These are phyloP conservation scores for Drosophila insularis DNA, from an alignment of 1,140 invertebrate genomes.

Conservation along the genomic window DNA sequence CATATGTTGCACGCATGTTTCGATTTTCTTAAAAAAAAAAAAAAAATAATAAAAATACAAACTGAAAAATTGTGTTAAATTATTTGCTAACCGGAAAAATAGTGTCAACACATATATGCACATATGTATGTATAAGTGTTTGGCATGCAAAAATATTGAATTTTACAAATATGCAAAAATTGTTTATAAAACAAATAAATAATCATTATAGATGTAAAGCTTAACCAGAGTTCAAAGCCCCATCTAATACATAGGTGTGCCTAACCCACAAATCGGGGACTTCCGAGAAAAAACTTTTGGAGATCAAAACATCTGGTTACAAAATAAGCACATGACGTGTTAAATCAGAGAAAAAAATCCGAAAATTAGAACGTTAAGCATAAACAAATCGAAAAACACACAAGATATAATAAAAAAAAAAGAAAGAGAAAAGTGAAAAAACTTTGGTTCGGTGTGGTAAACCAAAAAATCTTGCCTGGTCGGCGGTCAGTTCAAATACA, in stretches of 20 bases:
- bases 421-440: neutral
- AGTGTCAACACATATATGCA: slow-evolving; percentile 47
- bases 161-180: neutral
- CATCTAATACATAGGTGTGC: neutral
- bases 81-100: slow-evolving; percentile 37
- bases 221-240: slow-evolving; percentile 62
- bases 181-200: slow-evolving; percentile 35
- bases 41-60: slow-evolving; percentile 3
- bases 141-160: slow-evolving; percentile 34
- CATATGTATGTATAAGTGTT: slow-evolving; percentile 32
- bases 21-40: slow-evolving; percentile 23
- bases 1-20: slow-evolving; percentile 72
- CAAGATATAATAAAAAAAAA: slow-evolving; percentile 5
- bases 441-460: slow-evolving; percentile 47
- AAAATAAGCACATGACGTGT: slow-evolving; percentile 63
- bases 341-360: slow-evolving; percentile 29
- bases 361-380: slow-evolving; percentile 62
- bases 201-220: slow-evolving; percentile 22
- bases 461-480: slow-evolving; percentile 47
- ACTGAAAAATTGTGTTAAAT: slow-evolving; percentile 56
- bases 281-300: slow-evolving; percentile 57
- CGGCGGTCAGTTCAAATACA: slow-evolving; percentile 3
- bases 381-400: slow-evolving; percentile 57
- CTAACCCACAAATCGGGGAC: slow-evolving; percentile 14
- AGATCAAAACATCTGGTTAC: slow-evolving; percentile 79